Conservation (phyloP, 2,888 invertebrate genomes). For the Drosophila engyochracea region DNA sequence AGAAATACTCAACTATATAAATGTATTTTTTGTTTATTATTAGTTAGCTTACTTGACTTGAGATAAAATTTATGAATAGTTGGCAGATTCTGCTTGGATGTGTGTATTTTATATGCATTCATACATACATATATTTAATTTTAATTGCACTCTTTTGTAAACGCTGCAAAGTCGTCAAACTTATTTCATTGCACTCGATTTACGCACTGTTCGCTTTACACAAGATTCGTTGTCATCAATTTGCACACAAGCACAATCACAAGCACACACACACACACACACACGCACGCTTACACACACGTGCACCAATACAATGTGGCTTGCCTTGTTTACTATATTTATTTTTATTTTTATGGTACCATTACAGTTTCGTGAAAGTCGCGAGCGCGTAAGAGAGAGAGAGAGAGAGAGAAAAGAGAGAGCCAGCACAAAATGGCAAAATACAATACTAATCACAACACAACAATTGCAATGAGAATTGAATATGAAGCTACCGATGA, state of each 20-base stretch:
- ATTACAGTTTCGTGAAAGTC: slow-evolving; percentile 73
- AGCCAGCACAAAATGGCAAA: slow-evolving; percentile 53
- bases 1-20: background rate
- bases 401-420: slow-evolving; percentile 19
- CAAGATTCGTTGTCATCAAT: slow-evolving; percentile 55
- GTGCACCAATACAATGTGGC: slow-evolving; percentile 46
- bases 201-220: slow-evolving; percentile 46
- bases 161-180: slow-evolving; percentile 40
- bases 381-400: slow-evolving; percentile 43
- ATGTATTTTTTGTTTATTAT: background rate
- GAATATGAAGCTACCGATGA: slow-evolving; percentile 36
- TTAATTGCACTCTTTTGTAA: slow-evolving; percentile 41
- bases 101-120: background rate
- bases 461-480: slow-evolving; percentile 49
- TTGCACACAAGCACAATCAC: slow-evolving; percentile 31
- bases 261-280: slow-evolving; percentile 13
- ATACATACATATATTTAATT: slow-evolving; percentile 42
- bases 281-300: slow-evolving; percentile 25
- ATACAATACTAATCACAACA: slow-evolving; percentile 59
- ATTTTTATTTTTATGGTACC: slow-evolving; percentile 53
- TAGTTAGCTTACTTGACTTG: slow-evolving; percentile 17
- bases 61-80: background rate
- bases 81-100: background rate
- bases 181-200: slow-evolving; percentile 50
- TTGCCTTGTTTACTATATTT: slow-evolving; percentile 65